Evolutionary conservation across 2,797 vertebrate species (phyloP).

Genomic region (Rhinichthys osculus): DNA sequence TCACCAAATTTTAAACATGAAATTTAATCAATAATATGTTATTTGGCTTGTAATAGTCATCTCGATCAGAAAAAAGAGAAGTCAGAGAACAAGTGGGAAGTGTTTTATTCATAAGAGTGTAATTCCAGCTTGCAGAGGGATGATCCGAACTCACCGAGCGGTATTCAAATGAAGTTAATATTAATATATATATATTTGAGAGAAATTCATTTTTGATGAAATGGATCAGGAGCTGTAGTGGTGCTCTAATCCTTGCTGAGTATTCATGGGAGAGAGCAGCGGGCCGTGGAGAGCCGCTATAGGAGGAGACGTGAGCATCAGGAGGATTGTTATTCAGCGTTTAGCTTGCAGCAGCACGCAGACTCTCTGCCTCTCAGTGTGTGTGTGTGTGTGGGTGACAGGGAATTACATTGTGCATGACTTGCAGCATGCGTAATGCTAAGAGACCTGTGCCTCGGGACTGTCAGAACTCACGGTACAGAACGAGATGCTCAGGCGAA

Average conservation of each 20-base stretch:
- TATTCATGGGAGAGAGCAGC: slow-evolving; percentile 15
- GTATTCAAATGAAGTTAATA: slow-evolving; percentile 25
- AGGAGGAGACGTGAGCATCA: not conserved
- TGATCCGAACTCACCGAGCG: not conserved
- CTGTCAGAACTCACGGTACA: slow-evolving; percentile 7
- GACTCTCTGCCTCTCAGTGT: not conserved
- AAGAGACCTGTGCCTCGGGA: not conserved
- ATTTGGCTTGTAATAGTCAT: not conserved
- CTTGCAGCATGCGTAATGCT: slow-evolving; percentile 2
- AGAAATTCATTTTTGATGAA: slow-evolving; percentile 28
- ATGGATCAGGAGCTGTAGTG: slow-evolving; percentile 25
- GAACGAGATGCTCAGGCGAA: slow-evolving; percentile 11
- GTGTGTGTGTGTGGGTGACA: slow-evolving; percentile 14
- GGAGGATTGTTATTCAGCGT: slow-evolving; percentile 30
- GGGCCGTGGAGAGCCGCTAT: not conserved
- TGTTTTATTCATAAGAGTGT: slow-evolving; percentile 32
- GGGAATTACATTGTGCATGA: not conserved
- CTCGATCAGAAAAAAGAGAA: not conserved
- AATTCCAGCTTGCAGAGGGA: slow-evolving; percentile 26
- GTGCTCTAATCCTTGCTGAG: slow-evolving; percentile 20
- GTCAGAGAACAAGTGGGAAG: slow-evolving; percentile 12
- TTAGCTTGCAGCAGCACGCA: slow-evolving; percentile 45
- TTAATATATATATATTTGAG: slow-evolving; percentile 34
- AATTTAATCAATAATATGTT: not conserved
- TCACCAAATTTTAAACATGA: not conserved